Evolutionary conservation across 1,140 invertebrate genomes (phyloP), one percentile per base, ranked within the genome.

Genomic region (Zaprionus tsacasi): DNA sequence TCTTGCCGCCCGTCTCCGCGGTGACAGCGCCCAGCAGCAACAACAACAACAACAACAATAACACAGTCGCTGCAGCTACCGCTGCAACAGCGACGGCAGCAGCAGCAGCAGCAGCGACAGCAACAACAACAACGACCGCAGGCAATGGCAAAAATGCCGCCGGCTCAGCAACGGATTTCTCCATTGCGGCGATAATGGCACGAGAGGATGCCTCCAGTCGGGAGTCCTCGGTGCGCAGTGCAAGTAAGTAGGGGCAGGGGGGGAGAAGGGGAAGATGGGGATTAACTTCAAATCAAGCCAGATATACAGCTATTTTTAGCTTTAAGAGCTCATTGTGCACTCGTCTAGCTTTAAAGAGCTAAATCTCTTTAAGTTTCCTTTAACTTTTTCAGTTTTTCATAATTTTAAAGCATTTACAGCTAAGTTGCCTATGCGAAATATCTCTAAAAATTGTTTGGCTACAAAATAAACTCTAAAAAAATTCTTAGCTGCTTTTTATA

Each of bases 141-240:
- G 70, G 87, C 17, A 72, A 63, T 40, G 87, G 78, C 78, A 92
- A 92, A 87, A 91, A 72, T 83, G 83, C 91, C 91, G 91, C 87
- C 91, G 91, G 91, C 82, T 91, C 91, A 10, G 96, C 97, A 77
- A 98, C 97, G 78, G 97, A 98, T 93, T 98, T 98, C 94, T 98
- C 97, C 71, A 98, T 98, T 88, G 97, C 97, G 33, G 97, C 97
- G 52, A 98, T 98, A 87, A 98, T 98, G 97, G 96, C 96, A 60
- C 93, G 96, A 65, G 91, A 92, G 95, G 95, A 91, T 94, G 94
- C 80, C 93, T 94, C 60, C 93, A 95, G 87, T 93, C 94, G 92
- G 85, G 94, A 93, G 92, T 91, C 92, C 67, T 89, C 91, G n/a
- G 83, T 92, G 33, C 85, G 92, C 70, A 92, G 92, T 83, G 86